phyloP scores from a whole-genome alignment of 2,113 vertebrate species.

The Atlantisia rogersi region DNA sequence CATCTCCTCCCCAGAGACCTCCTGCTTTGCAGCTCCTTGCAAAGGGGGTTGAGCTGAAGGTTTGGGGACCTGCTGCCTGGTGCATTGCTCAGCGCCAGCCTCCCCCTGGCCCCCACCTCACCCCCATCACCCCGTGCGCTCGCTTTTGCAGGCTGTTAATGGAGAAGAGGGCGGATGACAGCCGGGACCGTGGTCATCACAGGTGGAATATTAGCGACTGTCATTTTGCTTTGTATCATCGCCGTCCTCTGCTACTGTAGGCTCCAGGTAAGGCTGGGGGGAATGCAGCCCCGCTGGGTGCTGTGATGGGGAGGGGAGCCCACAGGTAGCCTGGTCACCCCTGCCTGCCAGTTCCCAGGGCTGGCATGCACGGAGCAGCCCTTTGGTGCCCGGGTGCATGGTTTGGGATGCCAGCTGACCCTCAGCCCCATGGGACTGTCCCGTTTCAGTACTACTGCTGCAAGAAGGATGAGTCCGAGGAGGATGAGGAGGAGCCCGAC shows the following conservation, averaged over 20 bases:
- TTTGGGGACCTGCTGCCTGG: background rate
- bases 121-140: fast-evolving
- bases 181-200: slow-evolving; percentile 99
- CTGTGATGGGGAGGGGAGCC: background rate
- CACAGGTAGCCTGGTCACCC: fast-evolving
- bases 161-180: slow-evolving; percentile 99
- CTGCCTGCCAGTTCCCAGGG: background rate
- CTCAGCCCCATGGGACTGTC: fast-evolving
- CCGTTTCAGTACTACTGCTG: slow-evolving; percentile 93
- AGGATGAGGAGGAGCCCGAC: slow-evolving; percentile 98
- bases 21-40: background rate
- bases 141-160: slow-evolving; percentile 84
- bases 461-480: slow-evolving; percentile 92
- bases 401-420: background rate
- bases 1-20: background rate
- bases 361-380: background rate
- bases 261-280: slow-evolving; percentile 85
- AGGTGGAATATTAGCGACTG: slow-evolving; percentile 98
- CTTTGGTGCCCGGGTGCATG: background rate
- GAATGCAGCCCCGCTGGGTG: fast-evolving
- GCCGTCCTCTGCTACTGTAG: slow-evolving; percentile 98
- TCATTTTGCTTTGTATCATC: slow-evolving; percentile 97
- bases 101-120: fast-evolving
- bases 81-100: fast-evolving
- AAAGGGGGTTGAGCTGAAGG: background rate